Conservation (phyloP, 2,113 vertebrate species). For the Oreochromis spilurus region DNA sequence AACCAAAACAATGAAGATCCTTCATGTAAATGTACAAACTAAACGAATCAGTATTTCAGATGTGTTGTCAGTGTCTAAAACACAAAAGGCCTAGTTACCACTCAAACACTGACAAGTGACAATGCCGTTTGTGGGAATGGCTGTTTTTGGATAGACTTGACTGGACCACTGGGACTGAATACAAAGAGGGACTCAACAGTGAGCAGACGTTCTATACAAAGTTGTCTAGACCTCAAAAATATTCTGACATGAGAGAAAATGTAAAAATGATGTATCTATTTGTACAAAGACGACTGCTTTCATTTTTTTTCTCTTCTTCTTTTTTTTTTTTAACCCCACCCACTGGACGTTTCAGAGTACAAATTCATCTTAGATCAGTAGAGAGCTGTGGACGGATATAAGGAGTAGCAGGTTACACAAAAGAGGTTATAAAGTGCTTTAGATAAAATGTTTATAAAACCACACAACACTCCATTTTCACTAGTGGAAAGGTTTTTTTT, state of each 20-base stretch:
- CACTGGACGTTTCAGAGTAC: slow-evolving; percentile 36
- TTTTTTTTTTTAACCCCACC: not conserved
- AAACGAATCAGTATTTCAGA: slow-evolving; percentile 9
- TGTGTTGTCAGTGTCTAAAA: slow-evolving; percentile 19
- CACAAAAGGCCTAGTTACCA: slow-evolving; percentile 29
- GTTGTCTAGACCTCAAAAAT: slow-evolving; percentile 38
- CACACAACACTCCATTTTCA: slow-evolving; percentile 61
- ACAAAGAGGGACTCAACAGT: slow-evolving; percentile 50
- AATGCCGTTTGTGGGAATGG: slow-evolving; percentile 51
- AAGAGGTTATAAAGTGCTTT: slow-evolving; percentile 81
- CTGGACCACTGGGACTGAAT: slow-evolving; percentile 56
- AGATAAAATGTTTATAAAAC: slow-evolving; percentile 76
- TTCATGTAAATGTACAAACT: slow-evolving; percentile 49
- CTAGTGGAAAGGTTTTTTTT: slow-evolving; percentile 46
- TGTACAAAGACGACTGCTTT: slow-evolving; percentile 44
- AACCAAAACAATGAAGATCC: slow-evolving; percentile 72
- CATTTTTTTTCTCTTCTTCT: not conserved
- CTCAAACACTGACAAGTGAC: slow-evolving; percentile 39
- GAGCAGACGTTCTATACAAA: slow-evolving; percentile 54
- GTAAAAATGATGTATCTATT: slow-evolving; percentile 42
- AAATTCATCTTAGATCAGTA: slow-evolving; percentile 52
- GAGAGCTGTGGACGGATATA: slow-evolving; percentile 59
- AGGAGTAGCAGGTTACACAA: slow-evolving; percentile 70
- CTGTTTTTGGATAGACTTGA: slow-evolving; percentile 44
- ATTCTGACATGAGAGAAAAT: slow-evolving; percentile 38